Evolutionary conservation across 1,140 invertebrate species (phyloP).

Genomic region (Trichoplusia ni): DNA sequence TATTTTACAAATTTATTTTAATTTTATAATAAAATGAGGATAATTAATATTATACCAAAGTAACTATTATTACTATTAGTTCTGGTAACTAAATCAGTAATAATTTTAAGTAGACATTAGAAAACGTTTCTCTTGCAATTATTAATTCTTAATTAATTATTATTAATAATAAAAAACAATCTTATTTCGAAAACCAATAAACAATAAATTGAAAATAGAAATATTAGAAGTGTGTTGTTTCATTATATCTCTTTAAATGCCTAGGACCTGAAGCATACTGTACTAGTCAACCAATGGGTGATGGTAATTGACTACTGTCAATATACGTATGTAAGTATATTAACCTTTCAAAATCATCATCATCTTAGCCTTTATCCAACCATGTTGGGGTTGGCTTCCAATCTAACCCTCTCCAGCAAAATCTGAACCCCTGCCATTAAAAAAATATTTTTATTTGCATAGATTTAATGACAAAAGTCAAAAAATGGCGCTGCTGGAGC

Average conservation of each 20-base stretch:
- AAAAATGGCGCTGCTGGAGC: too few species aligned
- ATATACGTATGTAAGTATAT: too few species aligned
- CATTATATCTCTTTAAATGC: slow-evolving; percentile 41
- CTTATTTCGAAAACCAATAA: slow-evolving; percentile 77
- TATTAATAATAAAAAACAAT: slow-evolving; percentile 69
- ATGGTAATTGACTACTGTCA: too few species aligned
- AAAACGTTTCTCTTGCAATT: slow-evolving; percentile 71
- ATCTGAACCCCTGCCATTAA: too few species aligned
- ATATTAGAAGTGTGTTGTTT: slow-evolving; percentile 72
- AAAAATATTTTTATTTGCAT: background rate
- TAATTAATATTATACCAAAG: slow-evolving; percentile 45
- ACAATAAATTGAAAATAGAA: slow-evolving; percentile 79
- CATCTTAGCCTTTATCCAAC: too few species aligned
- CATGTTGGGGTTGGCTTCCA: too few species aligned
- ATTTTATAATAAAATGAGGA: slow-evolving; percentile 41
- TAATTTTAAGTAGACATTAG: slow-evolving; percentile 76
- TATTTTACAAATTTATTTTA: slow-evolving; percentile 30
- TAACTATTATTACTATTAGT: slow-evolving; percentile 56
- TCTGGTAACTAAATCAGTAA: slow-evolving; percentile 55
- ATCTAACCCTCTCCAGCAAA: too few species aligned
- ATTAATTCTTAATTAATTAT: slow-evolving; percentile 72
- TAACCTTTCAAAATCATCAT: too few species aligned
- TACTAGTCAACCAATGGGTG: too few species aligned
- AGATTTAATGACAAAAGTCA: background rate
- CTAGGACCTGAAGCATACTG: too few species aligned